Evolutionary conservation across 1,140 invertebrate genomes (phyloP).

Genomic region (Fopius arisanus): DNA sequence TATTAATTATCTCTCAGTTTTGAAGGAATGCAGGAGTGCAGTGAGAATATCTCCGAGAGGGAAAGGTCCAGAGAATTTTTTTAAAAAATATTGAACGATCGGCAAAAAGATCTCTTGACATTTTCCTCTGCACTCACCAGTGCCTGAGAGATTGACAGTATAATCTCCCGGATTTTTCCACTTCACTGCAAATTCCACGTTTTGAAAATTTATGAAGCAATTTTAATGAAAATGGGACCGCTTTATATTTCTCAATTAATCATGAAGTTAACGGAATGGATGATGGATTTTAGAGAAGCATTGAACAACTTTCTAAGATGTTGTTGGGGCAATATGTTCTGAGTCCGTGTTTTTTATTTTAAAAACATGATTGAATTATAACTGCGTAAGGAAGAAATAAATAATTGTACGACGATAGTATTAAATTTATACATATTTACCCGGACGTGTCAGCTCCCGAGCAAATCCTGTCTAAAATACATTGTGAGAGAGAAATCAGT

Average conservation of each 20-base stretch:
- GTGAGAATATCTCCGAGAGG: background rate
- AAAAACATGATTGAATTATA: slow-evolving; percentile 2
- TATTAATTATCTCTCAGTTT: background rate
- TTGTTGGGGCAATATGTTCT: background rate
- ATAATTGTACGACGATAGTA: slow-evolving; percentile 16
- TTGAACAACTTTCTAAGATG: background rate
- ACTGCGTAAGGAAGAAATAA: slow-evolving; percentile 21
- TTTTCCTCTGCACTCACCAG: background rate
- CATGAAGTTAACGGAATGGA: background rate
- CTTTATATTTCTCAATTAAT: slow-evolving; percentile 1
- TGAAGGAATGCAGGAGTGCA: background rate
- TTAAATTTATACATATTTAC: slow-evolving; percentile 38
- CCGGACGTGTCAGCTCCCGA: slow-evolving; percentile 51
- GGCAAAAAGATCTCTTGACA: background rate
- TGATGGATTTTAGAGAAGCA: background rate
- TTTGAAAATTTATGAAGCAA: background rate
- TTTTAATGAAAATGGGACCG: slow-evolving; percentile 13
- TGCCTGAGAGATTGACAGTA: background rate
- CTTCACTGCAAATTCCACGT: background rate
- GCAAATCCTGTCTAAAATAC: slow-evolving; percentile 27
- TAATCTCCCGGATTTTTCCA: background rate
- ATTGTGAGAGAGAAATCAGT: background rate
- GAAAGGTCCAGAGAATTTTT: background rate
- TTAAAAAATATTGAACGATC: background rate
- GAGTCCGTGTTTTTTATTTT: background rate